These are phyloP conservation scores for Hippocampus abdominalis DNA, from an alignment of 2,113 vertebrate species.

Conservation along the genomic window DNA sequence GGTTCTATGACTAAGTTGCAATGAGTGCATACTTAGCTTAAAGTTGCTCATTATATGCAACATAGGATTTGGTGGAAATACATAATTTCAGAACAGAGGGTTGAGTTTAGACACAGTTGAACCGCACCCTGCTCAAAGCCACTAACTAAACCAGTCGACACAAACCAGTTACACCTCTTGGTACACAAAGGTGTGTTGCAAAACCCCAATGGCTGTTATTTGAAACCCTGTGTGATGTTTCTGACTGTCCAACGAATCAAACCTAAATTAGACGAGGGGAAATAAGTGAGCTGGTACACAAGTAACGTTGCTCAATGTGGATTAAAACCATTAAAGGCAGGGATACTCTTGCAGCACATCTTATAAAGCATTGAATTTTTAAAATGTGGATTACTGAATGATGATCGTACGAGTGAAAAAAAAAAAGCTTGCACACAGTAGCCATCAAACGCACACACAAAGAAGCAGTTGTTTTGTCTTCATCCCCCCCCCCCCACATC, in stretches of 20 bases:
- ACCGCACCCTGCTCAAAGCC: slow-evolving; percentile 51
- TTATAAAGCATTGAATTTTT: slow-evolving; percentile 22
- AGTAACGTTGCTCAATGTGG: slow-evolving; percentile 23
- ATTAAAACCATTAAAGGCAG: neutral
- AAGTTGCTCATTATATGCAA: neutral
- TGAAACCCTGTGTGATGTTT: slow-evolving; percentile 68
- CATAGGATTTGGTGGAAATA: neutral
- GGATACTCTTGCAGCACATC: slow-evolving; percentile 13
- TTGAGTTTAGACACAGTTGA: slow-evolving; percentile 9
- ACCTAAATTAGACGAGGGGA: slow-evolving; percentile 56
- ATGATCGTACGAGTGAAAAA: slow-evolving; percentile 36
- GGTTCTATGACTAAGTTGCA: slow-evolving; percentile 21
- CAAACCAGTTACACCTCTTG: slow-evolving; percentile 65
- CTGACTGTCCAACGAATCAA: slow-evolving; percentile 34
- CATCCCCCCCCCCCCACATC: slow-evolving; percentile 16
- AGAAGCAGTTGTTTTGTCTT: slow-evolving; percentile 63
- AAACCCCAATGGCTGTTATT: slow-evolving; percentile 59
- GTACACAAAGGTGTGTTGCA: slow-evolving; percentile 70
- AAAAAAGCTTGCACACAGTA: slow-evolving; percentile 47
- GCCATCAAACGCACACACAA: slow-evolving; percentile 56
- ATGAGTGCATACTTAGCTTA: slow-evolving; percentile 11
- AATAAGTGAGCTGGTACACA: slow-evolving; percentile 9
- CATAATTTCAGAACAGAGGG: neutral
- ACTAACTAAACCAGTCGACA: slow-evolving; percentile 50
- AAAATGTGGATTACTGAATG: slow-evolving; percentile 16